Evolutionary conservation across 2,888 invertebrate genomes (phyloP), one percentile per base, ranked within the genome.

Genomic region (Athalia cordata): DNA sequence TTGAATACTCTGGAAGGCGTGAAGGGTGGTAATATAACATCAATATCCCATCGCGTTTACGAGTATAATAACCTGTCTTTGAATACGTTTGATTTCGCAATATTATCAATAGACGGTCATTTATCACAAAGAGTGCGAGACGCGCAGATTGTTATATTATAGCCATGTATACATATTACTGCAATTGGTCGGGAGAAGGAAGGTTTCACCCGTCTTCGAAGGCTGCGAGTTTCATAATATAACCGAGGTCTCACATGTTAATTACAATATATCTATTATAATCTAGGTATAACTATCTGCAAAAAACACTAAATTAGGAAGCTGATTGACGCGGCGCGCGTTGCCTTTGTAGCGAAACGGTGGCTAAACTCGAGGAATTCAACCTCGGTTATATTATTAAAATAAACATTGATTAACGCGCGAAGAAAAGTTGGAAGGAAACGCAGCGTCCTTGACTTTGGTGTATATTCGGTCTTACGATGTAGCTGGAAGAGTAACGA

Each of bases 171-270:
- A 29, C 1, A 29, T 29, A 29, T 29, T 29, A 29, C 29, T 52
- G 52, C 67, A 0, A 52, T 67, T 52, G 52, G 52, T 55, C 11
- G 68, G 55, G 59, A 72, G 29, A 29, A 29, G 47, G 72, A 47
- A 72, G 72, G 57, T 72, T 72, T 72, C 72, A 72, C 72, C 72
- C 72, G 15, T 57, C 15, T 59, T 72, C 72, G 59, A 72, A 72
- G 72, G 72, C 72, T 72, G 49, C n/a, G 49, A 29, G 57, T 72
- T 72, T 72, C 72, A 15, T 9, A 72, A 59, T 59, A 6, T 9
- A 9, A 4, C 13, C 72, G 72, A 72, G 72, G 72, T 72, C 72
- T 47, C 47, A 8, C 13, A 4, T 43, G 57, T 59, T 72, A 72
- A 72, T 72, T 72, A 72, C n/a, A 72, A 59, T 59, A 29, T 29